Base-by-base conservation (phyloP, 2,888 invertebrate species). In the Gandaritis pyraliata region DNA sequence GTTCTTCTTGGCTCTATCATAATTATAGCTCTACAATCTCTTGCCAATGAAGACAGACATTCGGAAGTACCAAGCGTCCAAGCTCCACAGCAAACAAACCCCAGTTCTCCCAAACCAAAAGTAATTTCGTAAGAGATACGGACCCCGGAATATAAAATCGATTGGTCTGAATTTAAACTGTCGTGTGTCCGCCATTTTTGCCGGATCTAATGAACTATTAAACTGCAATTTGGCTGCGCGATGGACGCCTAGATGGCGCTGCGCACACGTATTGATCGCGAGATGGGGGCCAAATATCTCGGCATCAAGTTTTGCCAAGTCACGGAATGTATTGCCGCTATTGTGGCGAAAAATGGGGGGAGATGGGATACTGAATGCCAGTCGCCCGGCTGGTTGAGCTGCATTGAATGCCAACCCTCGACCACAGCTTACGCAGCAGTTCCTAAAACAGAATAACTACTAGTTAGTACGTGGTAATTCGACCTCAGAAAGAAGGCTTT, bases 201-300 rank as follows among this genome's bases (percentile, higher is more conserved):
- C 80, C 78, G 84, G 88, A 90, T 90, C 91, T 92, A 91, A 92
- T 92, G 91, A 91, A 92, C 91, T 92, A 92, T 92, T 92, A 92
- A 91, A 92, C 78, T 92, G 91, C 87, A 90, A 92, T 91, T 92
- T 90, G 85, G 87, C 86, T 92, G 91, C 91, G 91, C 91, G 90
- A 84, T 86, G 83, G 65, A 83, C 73, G 72, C 81, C 79, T 90
- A 90, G 90, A 88, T 90, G 90, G 86, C 90, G 88, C 77, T 85
- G 83, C 82, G 91, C 91, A 90, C 91, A 88, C 74, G 87, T 92
- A 92, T 92, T 90, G 91, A 91, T 92, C 91, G 87, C 70, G 75
- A 76, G 74, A 80, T 78, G 81, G 85, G 83, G 87, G 88, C 86
- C 87, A 87, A 87, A 69, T 80, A 80, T 86, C 83, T 86, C 81